Percentiles rank a stretch among this genome's conserved stretches.
These are phyloP conservation scores for Crotophaga sulcirostris DNA, from an alignment of 2,113 vertebrate genomes.

Conservation along the genomic window DNA sequence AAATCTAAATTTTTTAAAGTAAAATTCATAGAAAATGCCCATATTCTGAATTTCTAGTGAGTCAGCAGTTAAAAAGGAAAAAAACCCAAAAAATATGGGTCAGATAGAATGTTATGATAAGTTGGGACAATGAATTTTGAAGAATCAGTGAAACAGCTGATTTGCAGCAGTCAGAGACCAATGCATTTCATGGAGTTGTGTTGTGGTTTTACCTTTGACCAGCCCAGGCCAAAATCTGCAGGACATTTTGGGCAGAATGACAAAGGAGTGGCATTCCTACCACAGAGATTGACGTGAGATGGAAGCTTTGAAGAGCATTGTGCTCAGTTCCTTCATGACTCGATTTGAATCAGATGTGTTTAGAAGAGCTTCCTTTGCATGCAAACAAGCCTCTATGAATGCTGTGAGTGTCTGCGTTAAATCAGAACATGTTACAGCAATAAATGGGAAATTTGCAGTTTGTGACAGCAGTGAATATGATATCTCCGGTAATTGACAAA, in stretches of 20 bases:
- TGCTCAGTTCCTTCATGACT: background rate
- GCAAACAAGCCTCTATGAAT: background rate
- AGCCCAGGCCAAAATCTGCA: background rate
- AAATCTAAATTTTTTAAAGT: background rate
- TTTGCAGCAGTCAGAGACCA: background rate
- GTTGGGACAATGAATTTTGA: background rate
- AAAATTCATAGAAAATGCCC: background rate
- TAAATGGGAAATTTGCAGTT: background rate
- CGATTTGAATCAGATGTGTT: background rate
- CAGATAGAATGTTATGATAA: background rate
- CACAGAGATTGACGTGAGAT: background rate
- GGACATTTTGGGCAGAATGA: background rate
- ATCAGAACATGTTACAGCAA: background rate
- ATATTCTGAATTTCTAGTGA: background rate
- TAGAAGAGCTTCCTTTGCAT: background rate
- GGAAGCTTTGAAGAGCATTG: background rate
- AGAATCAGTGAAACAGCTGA: background rate
- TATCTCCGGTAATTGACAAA: background rate
- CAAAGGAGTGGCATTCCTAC: background rate
- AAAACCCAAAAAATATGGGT: background rate
- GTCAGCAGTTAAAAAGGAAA: background rate
- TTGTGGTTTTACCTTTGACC: background rate
- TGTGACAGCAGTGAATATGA: background rate
- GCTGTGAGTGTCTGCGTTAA: background rate
- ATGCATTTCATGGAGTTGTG: rapidly evolving